Conservation (phyloP, 2,888 invertebrate species). For the Zygaena filipendulae region DNA sequence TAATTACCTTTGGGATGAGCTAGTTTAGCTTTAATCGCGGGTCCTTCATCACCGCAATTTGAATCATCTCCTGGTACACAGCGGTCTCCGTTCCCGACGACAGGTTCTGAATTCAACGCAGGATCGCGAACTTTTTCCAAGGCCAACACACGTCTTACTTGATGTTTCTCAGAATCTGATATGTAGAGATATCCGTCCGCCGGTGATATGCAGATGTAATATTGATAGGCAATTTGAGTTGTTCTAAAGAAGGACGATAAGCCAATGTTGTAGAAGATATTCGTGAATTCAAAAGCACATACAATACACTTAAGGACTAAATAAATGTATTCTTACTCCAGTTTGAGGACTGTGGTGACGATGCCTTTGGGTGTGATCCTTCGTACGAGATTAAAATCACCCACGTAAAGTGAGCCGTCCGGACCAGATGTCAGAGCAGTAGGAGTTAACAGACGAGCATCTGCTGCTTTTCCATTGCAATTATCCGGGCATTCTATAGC, state of each 20-base stretch:
- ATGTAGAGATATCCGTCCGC: constrained; percentile 96
- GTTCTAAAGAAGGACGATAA: constrained; percentile 72
- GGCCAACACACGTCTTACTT: constrained; percentile 82
- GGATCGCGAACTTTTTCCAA: constrained; percentile 86
- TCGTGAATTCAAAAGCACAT: no score
- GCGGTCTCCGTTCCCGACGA: constrained; percentile 91
- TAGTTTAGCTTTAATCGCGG: constrained; percentile 89
- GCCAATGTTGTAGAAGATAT: no score
- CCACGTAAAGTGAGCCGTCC: constrained; percentile 96
- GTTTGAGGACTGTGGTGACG: constrained; percentile 87
- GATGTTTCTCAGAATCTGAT: constrained; percentile 94
- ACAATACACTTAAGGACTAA: no score
- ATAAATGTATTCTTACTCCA: constrained; percentile 85
- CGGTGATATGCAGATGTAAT: constrained; percentile 95
- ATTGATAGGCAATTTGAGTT: constrained; percentile 96
- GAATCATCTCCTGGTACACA: constrained; percentile 95
- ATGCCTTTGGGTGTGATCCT: constrained; percentile 90
- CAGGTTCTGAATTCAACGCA: constrained; percentile 83
- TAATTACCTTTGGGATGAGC: constrained; percentile 92
- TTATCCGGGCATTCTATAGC: constrained; percentile 87
- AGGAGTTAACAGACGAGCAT: constrained; percentile 89
- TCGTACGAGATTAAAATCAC: constrained; percentile 95
- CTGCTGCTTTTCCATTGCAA: constrained; percentile 87
- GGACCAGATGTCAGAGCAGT: constrained; percentile 94
- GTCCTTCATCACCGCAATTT: constrained; percentile 95